Evolutionary conservation across 2,888 invertebrate species (phyloP), one percentile per base, ranked within the genome.

Genomic region (Chrysolina haemoptera): DNA sequence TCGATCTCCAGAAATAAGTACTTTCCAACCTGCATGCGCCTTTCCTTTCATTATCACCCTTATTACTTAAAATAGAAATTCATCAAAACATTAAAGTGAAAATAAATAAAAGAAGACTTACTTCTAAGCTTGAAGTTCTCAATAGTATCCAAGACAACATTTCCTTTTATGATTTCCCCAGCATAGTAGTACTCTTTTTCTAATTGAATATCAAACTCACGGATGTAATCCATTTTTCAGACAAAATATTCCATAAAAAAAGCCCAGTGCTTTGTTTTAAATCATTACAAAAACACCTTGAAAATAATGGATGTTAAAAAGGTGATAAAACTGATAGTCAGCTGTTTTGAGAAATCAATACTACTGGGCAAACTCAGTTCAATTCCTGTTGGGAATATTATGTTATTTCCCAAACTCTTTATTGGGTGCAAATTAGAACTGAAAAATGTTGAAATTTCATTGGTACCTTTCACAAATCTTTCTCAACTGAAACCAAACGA

Each of bases 11-110:
- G 93, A 93, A 62, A 94, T 90, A 77, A 93, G 89, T 50, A 94
- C 92, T 87, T 94, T 94, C 93, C 94, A 93, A 86, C 94, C 94
- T 0, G 92, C 93, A 81, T 94, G 94, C 1, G 93, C 94, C 86
- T 93, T 93, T 1, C 94, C 94, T 62, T 94, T 88, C 70, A 94
- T 87, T 59, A 93, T 90, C n/a, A 94, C 91, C 64, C 93, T 90
- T 76, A 94, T 91, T 65, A 91, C 92, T 92, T 53, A 70, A 69
- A 79, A 77, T 72, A 69, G 1, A 11, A 12, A 53, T 53, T 50
- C 14, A 46, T 35, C 64, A n/a, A 12, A 8, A 27, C 1, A 27
- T n/a, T 14, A 9, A 12, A 59, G 9, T 59, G n/a, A 59, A 22
- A 59, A 70, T 68, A 22, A 59, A 70, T 68, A 41, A 55, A 20